Conservation (phyloP, 2,888 invertebrate genomes). For the Panopea generosa region DNA sequence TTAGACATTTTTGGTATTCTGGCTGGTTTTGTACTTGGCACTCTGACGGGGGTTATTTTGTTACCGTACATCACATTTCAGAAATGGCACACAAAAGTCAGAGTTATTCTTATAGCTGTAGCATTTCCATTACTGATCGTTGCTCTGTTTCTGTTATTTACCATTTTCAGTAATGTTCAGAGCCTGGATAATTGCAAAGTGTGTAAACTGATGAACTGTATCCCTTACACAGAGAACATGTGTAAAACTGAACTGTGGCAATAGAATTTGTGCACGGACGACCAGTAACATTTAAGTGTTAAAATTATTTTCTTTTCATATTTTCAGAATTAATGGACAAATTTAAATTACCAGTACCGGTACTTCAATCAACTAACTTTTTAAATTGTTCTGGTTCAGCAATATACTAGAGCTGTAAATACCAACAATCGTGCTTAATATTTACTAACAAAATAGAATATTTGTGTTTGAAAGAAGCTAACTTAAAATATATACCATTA, state of each 20-base stretch:
- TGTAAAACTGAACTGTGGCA: slow-evolving; percentile 51
- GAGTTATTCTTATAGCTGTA: slow-evolving; percentile 59
- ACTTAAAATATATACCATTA: too few relatives aligned
- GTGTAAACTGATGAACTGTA: slow-evolving; percentile 70
- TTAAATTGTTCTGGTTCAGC: too few relatives aligned
- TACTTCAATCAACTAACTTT: too few relatives aligned
- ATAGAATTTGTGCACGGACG: background rate
- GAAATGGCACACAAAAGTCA: slow-evolving; percentile 52
- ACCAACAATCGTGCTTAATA: too few relatives aligned
- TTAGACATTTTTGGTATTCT: slow-evolving; percentile 71
- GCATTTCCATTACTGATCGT: slow-evolving; percentile 52
- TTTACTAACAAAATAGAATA: too few relatives aligned
- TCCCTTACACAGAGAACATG: slow-evolving; percentile 70
- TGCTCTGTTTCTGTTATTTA: slow-evolving; percentile 54
- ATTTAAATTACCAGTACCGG: too few relatives aligned
- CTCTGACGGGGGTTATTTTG: slow-evolving; percentile 68
- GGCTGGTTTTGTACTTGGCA: slow-evolving; percentile 71
- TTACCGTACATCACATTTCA: slow-evolving; percentile 78
- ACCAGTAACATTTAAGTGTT: too few relatives aligned
- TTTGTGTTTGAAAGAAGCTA: too few relatives aligned
- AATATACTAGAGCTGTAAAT: too few relatives aligned
- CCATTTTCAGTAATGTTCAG: slow-evolving; percentile 67
- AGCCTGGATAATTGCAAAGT: slow-evolving; percentile 54
- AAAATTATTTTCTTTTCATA: too few relatives aligned
- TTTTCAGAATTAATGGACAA: too few relatives aligned